Percentiles rank a stretch among this genome's conserved stretches.
Evolutionary conservation across 1,140 invertebrate genomes (phyloP).

Genomic region (Solen grandis): DNA sequence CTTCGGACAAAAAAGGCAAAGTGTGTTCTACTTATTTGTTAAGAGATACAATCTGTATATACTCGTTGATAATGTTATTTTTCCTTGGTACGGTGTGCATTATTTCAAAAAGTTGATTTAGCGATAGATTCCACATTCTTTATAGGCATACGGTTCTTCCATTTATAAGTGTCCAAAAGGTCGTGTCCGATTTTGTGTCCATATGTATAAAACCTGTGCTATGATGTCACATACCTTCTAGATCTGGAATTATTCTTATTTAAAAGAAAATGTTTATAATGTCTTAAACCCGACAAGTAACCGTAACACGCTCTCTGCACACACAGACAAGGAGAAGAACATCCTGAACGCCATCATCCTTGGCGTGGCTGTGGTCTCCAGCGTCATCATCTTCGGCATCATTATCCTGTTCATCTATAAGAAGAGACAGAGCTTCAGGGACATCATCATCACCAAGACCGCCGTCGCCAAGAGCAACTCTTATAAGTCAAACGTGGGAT

Average conservation of each 20-base stretch:
- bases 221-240: no score
- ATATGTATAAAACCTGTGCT: neutral
- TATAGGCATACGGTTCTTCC: neutral
- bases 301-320: neutral
- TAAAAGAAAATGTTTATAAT: neutral
- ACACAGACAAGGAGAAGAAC: constrained; percentile 59
- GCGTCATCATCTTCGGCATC: constrained; percentile 63
- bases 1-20: neutral
- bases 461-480: constrained; percentile 78
- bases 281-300: neutral
- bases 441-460: constrained; percentile 76
- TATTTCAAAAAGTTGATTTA: no score
- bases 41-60: no score
- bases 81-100: no score
- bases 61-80: no score
- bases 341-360: constrained; percentile 67
- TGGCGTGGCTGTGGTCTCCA: constrained; percentile 61
- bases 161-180: neutral
- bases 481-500: constrained; percentile 78
- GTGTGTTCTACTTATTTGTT: no score
- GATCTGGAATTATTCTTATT: neutral
- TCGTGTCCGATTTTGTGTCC: neutral
- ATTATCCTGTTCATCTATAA: constrained; percentile 75
- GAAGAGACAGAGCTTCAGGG: constrained; percentile 75
- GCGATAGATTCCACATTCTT: no score